phyloP scores from a whole-genome alignment of 2,888 invertebrate species.

The Ichneumon xanthorius region DNA sequence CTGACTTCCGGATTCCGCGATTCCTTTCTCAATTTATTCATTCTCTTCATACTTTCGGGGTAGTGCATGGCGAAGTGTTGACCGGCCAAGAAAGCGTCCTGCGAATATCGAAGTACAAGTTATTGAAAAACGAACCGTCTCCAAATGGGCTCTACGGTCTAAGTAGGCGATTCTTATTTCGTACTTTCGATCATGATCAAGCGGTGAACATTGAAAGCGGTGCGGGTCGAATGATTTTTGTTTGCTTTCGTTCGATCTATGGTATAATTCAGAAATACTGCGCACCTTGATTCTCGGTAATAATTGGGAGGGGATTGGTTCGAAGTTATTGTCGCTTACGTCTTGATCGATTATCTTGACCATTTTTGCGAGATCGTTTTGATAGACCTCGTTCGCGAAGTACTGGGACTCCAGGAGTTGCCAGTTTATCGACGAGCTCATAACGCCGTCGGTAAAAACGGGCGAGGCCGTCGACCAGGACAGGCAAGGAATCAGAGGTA shows the following conservation, averaged over 20 bases:
- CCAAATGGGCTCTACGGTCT: background rate
- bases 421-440: conserved; percentile 98
- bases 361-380: conserved; percentile 94
- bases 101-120: conserved; percentile 55
- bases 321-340: conserved; percentile 78
- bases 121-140: conserved; percentile 11
- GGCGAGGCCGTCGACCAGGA: conserved; percentile 99
- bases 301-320: conserved; percentile 47
- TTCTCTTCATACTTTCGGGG: conserved; percentile 85
- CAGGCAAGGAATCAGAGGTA: conserved; percentile 97
- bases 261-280: conserved; percentile 8
- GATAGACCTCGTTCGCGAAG: conserved; percentile 91
- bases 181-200: conserved; percentile 33
- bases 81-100: conserved; percentile 88
- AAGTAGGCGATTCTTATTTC: background rate
- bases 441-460: conserved; percentile 98
- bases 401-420: conserved; percentile 95
- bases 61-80: conserved; percentile 90
- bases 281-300: conserved; percentile 51
- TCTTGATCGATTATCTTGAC: conserved; percentile 92
- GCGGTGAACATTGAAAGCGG: conserved; percentile 13
- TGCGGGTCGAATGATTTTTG: conserved; percentile 41
- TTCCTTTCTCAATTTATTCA: conserved; percentile 84
- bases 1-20: conserved; percentile 78
- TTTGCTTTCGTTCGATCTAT: background rate